phyloP scores from a whole-genome alignment of 1,140 invertebrate genomes.

The Thaumetopoea pityocampa region DNA sequence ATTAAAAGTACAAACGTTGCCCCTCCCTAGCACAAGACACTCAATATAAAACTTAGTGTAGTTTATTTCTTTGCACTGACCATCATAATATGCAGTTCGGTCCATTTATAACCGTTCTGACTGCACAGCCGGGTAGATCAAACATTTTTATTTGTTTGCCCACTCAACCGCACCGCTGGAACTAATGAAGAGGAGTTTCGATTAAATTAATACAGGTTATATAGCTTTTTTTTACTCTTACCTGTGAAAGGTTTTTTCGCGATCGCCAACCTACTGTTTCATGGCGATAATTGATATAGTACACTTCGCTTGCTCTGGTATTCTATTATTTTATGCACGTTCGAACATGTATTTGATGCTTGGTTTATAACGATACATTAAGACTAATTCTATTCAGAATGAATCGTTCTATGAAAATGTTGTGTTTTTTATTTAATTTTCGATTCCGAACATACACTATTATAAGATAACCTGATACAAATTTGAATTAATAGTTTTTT shows the following conservation, averaged over 20 bases:
- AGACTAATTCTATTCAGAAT: too few relatives aligned
- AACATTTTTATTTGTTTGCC: constrained; percentile 70
- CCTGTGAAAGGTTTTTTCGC: constrained; percentile 36
- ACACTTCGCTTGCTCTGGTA: constrained; percentile 40
- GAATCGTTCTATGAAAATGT: too few relatives aligned
- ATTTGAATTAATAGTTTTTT: too few relatives aligned
- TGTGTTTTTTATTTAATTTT: too few relatives aligned
- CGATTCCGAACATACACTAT: too few relatives aligned
- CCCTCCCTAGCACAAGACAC: too few relatives aligned
- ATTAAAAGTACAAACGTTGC: too few relatives aligned
- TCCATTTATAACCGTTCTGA: constrained; percentile 47
- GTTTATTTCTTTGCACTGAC: too few relatives aligned
- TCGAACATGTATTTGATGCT: constrained; percentile 19
- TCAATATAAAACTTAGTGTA: too few relatives aligned
- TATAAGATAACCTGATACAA: too few relatives aligned
- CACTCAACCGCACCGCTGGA: constrained; percentile 61
- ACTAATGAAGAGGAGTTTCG: constrained; percentile 69
- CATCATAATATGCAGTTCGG: too few relatives aligned
- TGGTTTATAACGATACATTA: constrained; percentile 12
- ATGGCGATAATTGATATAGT: constrained; percentile 40
- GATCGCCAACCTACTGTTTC: constrained; percentile 21
- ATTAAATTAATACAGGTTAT: constrained; percentile 68
- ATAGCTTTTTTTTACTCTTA: constrained; percentile 46
- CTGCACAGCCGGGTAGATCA: constrained; percentile 58
- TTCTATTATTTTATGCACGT: constrained; percentile 34